Conservation (phyloP, 2,888 invertebrate species). For the Lamellibrachia satsuma region DNA sequence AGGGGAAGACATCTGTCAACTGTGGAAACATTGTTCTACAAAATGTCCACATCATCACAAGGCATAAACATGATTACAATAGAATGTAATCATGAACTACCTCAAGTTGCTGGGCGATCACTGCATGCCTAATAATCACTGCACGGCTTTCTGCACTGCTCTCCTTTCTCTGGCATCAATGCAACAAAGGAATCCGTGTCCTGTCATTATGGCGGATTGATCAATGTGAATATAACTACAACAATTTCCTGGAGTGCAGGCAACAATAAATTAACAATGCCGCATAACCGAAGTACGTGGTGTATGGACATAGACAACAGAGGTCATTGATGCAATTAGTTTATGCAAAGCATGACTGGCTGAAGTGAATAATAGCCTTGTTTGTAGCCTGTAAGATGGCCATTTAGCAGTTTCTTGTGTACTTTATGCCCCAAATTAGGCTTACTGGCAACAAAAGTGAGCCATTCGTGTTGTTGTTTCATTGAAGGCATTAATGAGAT, state of each 20-base stretch:
- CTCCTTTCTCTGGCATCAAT: background rate
- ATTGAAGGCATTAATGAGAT: slow-evolving; percentile 1
- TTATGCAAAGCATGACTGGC: background rate
- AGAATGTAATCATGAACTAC: background rate
- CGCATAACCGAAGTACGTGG: background rate
- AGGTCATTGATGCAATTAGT: background rate
- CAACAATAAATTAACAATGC: background rate
- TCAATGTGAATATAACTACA: slow-evolving; percentile 13
- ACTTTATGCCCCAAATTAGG: slow-evolving; percentile 9
- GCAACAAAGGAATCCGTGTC: background rate
- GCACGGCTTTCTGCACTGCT: background rate
- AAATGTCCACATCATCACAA: background rate
- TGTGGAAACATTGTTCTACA: background rate
- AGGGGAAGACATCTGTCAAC: background rate
- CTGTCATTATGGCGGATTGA: background rate
- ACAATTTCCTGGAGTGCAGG: background rate
- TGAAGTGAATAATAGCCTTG: background rate
- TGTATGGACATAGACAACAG: background rate
- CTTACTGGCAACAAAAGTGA: slow-evolving; percentile 6
- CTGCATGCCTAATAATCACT: background rate
- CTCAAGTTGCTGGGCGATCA: background rate
- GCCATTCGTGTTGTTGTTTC: background rate
- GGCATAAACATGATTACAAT: background rate
- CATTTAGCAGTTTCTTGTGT: background rate
- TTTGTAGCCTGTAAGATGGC: background rate